phyloP scores from a whole-genome alignment of 2,888 invertebrate species.

The Catocala fraxini region DNA sequence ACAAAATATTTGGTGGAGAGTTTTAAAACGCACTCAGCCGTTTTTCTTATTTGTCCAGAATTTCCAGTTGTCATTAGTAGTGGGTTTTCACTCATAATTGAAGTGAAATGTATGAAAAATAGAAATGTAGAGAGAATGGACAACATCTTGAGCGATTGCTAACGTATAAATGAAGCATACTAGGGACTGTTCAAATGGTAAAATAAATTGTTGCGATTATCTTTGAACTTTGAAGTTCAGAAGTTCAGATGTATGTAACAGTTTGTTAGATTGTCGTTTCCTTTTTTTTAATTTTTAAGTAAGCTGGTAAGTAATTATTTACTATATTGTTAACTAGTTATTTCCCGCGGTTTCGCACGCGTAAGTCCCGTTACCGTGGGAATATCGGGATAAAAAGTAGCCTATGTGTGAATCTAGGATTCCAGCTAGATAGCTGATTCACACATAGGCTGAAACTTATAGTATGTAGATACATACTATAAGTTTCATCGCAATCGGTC shows the following conservation, averaged over 20 bases:
- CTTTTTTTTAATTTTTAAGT: too few relatives aligned
- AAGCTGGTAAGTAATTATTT: too few relatives aligned
- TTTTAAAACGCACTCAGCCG: constrained; percentile 84
- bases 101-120: constrained; percentile 57
- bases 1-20: constrained; percentile 85
- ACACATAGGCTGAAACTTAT: too few relatives aligned
- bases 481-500: too few relatives aligned
- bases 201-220: constrained; percentile 37
- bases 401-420: too few relatives aligned
- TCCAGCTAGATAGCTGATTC: too few relatives aligned
- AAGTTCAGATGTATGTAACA: constrained; percentile 35
- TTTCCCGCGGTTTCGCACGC: too few relatives aligned
- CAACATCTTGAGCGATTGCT: constrained; percentile 55
- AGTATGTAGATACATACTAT: too few relatives aligned
- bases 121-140: constrained; percentile 42
- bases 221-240: constrained; percentile 52
- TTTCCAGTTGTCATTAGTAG: constrained; percentile 73
- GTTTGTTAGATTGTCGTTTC: not conserved
- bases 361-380: too few relatives aligned
- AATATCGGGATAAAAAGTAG: too few relatives aligned
- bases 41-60: constrained; percentile 75
- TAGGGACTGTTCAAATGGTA: constrained; percentile 33
- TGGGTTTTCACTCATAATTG: constrained; percentile 65
- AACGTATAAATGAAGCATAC: constrained; percentile 31
- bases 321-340: too few relatives aligned